These are phyloP conservation scores for Agrilus planipennis DNA, from an alignment of 1,140 invertebrate species.

Conservation along the genomic window DNA sequence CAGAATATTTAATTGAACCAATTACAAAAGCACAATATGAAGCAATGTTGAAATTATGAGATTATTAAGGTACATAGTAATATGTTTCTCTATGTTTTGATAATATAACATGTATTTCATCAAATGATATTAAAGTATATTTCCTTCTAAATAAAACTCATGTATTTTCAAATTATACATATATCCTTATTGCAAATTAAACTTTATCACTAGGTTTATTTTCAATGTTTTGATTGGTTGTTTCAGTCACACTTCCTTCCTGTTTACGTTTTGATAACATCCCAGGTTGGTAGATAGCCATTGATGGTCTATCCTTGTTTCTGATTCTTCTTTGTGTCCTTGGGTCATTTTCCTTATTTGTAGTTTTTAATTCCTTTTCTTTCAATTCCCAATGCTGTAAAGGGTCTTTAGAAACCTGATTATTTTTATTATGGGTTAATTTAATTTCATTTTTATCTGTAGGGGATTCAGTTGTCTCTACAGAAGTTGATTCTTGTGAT, in stretches of 20 bases:
- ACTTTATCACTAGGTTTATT: too few relatives aligned
- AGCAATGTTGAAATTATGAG: too few relatives aligned
- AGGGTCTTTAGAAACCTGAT: background rate
- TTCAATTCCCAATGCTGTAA: conserved; percentile 1
- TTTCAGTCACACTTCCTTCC: conserved; percentile 3
- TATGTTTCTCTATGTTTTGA: too few relatives aligned
- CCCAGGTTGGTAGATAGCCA: conserved; percentile 31
- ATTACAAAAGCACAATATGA: conserved; percentile 68
- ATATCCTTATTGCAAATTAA: too few relatives aligned
- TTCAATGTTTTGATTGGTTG: background rate
- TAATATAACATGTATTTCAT: too few relatives aligned
- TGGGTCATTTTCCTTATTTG: conserved; percentile 19
- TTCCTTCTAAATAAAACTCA: too few relatives aligned
- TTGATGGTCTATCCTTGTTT: conserved; percentile 37
- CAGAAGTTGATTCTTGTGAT: too few relatives aligned
- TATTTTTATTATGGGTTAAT: background rate
- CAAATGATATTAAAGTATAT: too few relatives aligned
- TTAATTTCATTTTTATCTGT: too few relatives aligned
- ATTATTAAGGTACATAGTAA: too few relatives aligned
- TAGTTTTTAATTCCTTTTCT: conserved; percentile 1
- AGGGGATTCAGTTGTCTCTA: too few relatives aligned
- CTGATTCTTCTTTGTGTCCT: conserved; percentile 33
- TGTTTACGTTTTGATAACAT: conserved; percentile 30
- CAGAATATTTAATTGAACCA: conserved; percentile 63
- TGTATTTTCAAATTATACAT: too few relatives aligned